Conservation (phyloP, 2,113 vertebrate genomes). For the Forbesichthys agassizii region DNA sequence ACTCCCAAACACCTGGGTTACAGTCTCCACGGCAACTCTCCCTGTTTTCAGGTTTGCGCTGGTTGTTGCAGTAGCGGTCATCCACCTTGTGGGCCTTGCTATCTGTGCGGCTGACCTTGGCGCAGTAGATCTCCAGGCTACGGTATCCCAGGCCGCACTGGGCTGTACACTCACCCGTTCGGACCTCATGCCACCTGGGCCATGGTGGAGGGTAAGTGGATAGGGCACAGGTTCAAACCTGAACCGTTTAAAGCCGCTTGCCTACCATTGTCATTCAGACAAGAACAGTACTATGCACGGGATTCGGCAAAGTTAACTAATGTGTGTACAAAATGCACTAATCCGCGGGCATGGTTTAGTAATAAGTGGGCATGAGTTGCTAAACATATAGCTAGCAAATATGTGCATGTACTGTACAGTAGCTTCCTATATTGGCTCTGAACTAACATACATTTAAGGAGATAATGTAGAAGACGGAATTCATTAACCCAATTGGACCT, state of each 20-base stretch:
- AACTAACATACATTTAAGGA: too few species aligned
- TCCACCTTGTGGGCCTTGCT: conserved; percentile 90
- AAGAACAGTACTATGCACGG: neutral
- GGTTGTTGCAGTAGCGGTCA: conserved; percentile 84
- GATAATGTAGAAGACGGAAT: too few species aligned
- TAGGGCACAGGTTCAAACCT: neutral
- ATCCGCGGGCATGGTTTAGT: too few species aligned
- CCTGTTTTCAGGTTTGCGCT: conserved; percentile 84
- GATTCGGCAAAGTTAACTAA: too few species aligned
- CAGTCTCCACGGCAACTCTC: conserved; percentile 93
- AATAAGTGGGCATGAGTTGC: too few species aligned
- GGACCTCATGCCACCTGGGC: conserved; percentile 87
- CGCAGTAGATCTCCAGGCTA: conserved; percentile 88
- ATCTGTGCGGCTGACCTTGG: conserved; percentile 83
- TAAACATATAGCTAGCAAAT: too few species aligned
- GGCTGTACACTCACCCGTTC: conserved; percentile 89
- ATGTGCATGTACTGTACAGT: too few species aligned
- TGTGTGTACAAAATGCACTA: too few species aligned
- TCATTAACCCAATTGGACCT: too few species aligned
- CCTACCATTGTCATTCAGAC: neutral
- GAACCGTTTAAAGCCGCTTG: neutral
- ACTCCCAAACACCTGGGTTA: conserved; percentile 90
- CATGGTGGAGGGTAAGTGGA: neutral
- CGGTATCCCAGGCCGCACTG: conserved; percentile 91
- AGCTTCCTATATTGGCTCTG: too few species aligned